Evolutionary conservation across 2,888 invertebrate genomes (phyloP), one percentile per base, ranked within the genome.

Genomic region (Vanessa cardui): DNA sequence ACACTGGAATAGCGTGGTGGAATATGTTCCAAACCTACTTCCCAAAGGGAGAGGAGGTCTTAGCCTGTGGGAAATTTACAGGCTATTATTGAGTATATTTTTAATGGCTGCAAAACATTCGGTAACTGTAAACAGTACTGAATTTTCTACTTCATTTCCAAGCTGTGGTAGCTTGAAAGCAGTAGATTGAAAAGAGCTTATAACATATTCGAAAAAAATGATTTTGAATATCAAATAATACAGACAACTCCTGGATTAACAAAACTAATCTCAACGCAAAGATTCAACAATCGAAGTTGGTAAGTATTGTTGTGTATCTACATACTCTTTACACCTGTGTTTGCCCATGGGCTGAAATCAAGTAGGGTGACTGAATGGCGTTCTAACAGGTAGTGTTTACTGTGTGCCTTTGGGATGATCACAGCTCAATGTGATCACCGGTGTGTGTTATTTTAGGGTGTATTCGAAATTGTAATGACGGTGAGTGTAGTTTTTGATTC

Each of bases 291-390:
- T 50, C 15, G 45, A 6, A 63, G 9, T 58, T 39, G 18, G 68
- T 46, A 66, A 68, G 62, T 56, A 68, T 52, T 39, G 33, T 18
- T 46, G 26, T 59, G 44, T 50, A 18, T 33, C 18, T 26, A 4
- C 4, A 16, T 54, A 45, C 64, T 64, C 60, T 61, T 73, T 74
- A 75, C 90, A 90, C 90, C 90, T 90, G 90, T 90, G 78, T 90
- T 90, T 90, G 78, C 88, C 86, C 80, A 78, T 61, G 66, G 79
- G 88, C 87, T 89, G 76, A 83, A 75, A 62, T 54, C 83, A 82
- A 83, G 82, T 81, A 80, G 76, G 68, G 70, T 61, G 62, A 33
- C 33, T 45, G 33, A 39, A 39, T 49, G 18, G 49, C 18, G 56
- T 64, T 56, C 45, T 21, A 56, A 69, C 73, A 73, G 65, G 71